These are phyloP conservation scores for Drepana arcuata DNA, from an alignment of 1,140 invertebrate genomes.

Conservation along the genomic window DNA sequence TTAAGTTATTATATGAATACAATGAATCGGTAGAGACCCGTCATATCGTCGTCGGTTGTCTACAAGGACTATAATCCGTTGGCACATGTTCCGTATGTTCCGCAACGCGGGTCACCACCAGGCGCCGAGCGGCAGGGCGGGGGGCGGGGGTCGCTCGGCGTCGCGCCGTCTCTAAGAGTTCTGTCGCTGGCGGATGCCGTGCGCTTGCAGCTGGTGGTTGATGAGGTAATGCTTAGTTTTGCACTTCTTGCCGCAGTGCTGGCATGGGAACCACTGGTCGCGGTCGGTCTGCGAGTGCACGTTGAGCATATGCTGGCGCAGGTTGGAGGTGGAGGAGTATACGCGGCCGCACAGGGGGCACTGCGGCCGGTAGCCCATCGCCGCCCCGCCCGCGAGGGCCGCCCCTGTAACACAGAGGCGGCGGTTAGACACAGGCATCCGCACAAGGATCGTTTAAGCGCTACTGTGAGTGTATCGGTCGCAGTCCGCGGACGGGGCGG, in stretches of 20 bases:
- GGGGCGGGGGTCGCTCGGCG: conserved; percentile 80
- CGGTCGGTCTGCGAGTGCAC: conserved; percentile 79
- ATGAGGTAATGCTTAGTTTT: conserved; percentile 85
- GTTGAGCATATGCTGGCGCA: conserved; percentile 81
- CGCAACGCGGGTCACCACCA: conserved; percentile 31
- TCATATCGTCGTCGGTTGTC: no score
- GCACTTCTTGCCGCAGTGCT: conserved; percentile 81
- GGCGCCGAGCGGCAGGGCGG: conserved; percentile 47
- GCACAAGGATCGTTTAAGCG: conserved; percentile 42
- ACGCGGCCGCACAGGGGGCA: conserved; percentile 79
- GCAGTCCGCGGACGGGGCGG: conserved; percentile 43
- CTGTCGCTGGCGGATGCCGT: conserved; percentile 78
- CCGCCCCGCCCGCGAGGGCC: conserved; percentile 66
- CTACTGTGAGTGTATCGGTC: conserved; percentile 54
- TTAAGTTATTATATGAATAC: no score
- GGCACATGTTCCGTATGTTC: conserved; percentile 12
- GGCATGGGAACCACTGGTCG: conserved; percentile 80
- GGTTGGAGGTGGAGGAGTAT: conserved; percentile 80
- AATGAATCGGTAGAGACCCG: conserved; percentile 15
- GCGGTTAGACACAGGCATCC: conserved; percentile 44
- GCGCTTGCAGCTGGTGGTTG: conserved; percentile 82
- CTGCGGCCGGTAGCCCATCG: conserved; percentile 72
- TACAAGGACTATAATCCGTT: no score
- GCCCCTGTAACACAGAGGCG: conserved; percentile 73
- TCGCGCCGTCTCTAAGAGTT: conserved; percentile 74